Base-by-base conservation (phyloP, 2,888 invertebrate species). In the Drosophila subquinaria region DNA sequence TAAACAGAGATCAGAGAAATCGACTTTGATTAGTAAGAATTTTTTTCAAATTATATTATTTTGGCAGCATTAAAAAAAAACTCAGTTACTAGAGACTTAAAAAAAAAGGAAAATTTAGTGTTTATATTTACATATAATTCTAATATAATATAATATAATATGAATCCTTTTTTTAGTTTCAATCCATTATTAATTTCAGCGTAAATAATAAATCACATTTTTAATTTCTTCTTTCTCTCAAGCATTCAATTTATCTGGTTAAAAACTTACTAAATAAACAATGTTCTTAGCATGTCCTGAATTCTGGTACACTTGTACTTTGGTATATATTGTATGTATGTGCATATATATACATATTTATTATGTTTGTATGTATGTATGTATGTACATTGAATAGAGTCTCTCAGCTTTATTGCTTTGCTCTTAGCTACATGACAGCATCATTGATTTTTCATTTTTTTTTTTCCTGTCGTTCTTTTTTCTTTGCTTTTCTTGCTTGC, bases 361-460 rank as follows among this genome's bases (percentile, higher is more conserved):
- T 30, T 30, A 40, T 33, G 13, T 59, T 42, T 30, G 60, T 27
- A 23, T 5, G 3, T 55, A 13, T 30, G 60, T 27, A 23, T 5
- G 3, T 55, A 13, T 50, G 50, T 51, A 48, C 48, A 15, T 40
- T 40, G 56, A 20, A 23, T 23, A 11, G 55, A 43, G 56, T 64
- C 47, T 38, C 27, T 43, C 17, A 17, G 64, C 27, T 51, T 61
- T 56, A 56, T 63, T 52, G 53, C 75, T 66, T 72, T 69, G 72
- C 65, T 60, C 68, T 59, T 45, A 4, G 56, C 73, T 73, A 75
- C 70, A 86, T 84, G 83, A 78, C 89, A 84, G 83, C 83, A 84
- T 88, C 84, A 87, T 85, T 89, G 85, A 84, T 89, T 87, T 89
- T 89, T 84, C 88, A 76, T 73, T 80, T 73, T 80, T 81, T 67